A percentile compares a stretch with the other conserved stretches of the same genome.
phyloP scores from a whole-genome alignment of 2,888 invertebrate genomes.

The Chaetogeoica ovagalla region DNA sequence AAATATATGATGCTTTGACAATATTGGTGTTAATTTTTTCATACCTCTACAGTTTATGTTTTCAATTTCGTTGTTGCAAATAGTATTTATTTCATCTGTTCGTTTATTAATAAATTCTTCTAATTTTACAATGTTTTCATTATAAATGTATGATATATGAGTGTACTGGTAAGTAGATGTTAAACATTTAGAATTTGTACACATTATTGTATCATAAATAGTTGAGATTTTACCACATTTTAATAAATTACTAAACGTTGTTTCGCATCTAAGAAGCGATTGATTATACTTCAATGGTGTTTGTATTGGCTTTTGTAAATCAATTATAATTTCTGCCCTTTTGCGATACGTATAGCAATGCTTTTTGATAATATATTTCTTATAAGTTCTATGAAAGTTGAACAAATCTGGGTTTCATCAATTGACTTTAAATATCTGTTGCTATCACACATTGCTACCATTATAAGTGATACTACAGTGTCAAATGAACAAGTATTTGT shows the following conservation, averaged over 20 bases:
- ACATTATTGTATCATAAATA: neutral
- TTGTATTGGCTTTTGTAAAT: slow-evolving; percentile 8
- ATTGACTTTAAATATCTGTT: no score
- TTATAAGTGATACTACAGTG: no score
- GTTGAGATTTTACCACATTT: neutral
- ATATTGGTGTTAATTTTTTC: neutral
- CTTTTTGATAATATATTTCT: no score
- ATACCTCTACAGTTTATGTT: neutral
- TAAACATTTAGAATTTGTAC: neutral
- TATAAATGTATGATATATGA: neutral
- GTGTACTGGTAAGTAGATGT: neutral
- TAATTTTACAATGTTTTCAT: neutral
- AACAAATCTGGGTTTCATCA: no score
- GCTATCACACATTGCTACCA: no score
- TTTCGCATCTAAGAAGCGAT: neutral
- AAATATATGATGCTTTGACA: neutral
- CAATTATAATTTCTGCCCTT: neutral
- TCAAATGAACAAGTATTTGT: no score
- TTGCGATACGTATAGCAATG: neutral
- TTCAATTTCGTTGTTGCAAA: neutral
- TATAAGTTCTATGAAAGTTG: no score
- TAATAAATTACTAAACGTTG: neutral
- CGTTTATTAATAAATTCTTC: neutral
- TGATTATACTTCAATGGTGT: neutral
- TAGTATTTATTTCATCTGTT: neutral